These are phyloP conservation scores for Mastomys natalensis DNA, from an alignment of 2,113 vertebrate genomes.

Conservation along the genomic window DNA sequence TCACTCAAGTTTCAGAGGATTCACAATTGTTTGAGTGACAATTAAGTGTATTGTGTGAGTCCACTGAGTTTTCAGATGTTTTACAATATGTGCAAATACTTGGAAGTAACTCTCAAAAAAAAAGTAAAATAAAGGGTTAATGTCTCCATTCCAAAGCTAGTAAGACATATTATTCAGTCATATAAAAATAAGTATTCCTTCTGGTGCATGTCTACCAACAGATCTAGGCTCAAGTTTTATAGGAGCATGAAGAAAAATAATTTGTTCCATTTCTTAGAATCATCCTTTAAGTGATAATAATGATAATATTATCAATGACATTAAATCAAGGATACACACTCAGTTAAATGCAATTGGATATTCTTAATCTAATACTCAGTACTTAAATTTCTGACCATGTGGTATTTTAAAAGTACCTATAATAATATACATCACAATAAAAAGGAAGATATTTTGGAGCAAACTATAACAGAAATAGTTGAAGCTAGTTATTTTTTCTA, in stretches of 20 bases:
- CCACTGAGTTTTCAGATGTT: not conserved
- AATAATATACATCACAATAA: not conserved
- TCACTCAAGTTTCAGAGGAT: not conserved
- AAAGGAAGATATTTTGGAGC: not conserved
- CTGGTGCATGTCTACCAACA: not conserved
- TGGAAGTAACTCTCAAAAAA: not conserved
- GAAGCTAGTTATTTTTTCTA: not conserved
- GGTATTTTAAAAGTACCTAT: not conserved
- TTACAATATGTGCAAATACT: not conserved
- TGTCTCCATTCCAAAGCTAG: not conserved
- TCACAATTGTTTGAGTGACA: not conserved
- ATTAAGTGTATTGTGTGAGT: constrained; percentile 7
- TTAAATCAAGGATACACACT: not conserved
- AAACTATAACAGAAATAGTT: constrained; percentile 20
- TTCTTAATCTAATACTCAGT: not conserved
- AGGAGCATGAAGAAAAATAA: not conserved
- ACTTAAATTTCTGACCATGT: constrained; percentile 29
- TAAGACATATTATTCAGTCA: not conserved
- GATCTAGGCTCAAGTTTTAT: not conserved
- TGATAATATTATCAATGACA: not conserved
- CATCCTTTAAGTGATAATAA: constrained; percentile 33
- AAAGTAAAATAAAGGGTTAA: not conserved
- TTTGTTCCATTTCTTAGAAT: not conserved
- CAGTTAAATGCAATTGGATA: not conserved
- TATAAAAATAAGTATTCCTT: not conserved